Evolutionary conservation across 2,888 invertebrate genomes (phyloP), one percentile per base, ranked within the genome.

Genomic region (Synergus itoensis): DNA sequence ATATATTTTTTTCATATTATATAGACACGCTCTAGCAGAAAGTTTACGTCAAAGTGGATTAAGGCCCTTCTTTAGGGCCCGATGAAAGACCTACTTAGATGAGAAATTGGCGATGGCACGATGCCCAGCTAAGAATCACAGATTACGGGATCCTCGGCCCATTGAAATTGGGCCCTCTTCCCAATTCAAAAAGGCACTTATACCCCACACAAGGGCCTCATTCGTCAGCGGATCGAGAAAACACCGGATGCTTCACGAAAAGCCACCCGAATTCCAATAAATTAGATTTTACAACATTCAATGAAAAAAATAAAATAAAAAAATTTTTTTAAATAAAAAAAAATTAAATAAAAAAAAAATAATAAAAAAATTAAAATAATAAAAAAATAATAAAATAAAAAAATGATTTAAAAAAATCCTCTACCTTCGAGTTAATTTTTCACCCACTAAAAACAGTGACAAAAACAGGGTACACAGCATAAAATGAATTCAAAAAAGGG

Each of bases 31-130:
- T 41, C 36, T 41, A 62, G 63, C 18, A 78, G 79, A 83, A 82
- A 82, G 84, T 86, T 87, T 87, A 82, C 86, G 86, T 88, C 86
- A 84, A 87, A 89, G 85, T 87, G 89, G 88, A 89, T 89, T 89
- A 88, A 83, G 84, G 81, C 79, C 84, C 79, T 53, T 65, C 41
- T 65, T n/a, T 63, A 18, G 75, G 76, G 73, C 36, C 45, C 45
- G 83, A 79, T 87, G 86, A 87, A 89, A 86, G 85, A 84, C 84
- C 84, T 85, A 86, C 85, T 89, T 88, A 84, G 83, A 65, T 83
- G 85, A 87, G 82, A 89, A 89, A 88, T 90, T 88, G 89, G 83
- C 85, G 81, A 83, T 83, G 79, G 81, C 77, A 77, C 73, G 77
- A 53, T 76, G 81, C 80, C 82, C 77, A 84, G 77, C 84, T 81